Percentiles rank a stretch among this genome's conserved stretches.
Evolutionary conservation across 2,797 vertebrate genomes (phyloP).

Genomic region (Bothrops alternatus): DNA sequence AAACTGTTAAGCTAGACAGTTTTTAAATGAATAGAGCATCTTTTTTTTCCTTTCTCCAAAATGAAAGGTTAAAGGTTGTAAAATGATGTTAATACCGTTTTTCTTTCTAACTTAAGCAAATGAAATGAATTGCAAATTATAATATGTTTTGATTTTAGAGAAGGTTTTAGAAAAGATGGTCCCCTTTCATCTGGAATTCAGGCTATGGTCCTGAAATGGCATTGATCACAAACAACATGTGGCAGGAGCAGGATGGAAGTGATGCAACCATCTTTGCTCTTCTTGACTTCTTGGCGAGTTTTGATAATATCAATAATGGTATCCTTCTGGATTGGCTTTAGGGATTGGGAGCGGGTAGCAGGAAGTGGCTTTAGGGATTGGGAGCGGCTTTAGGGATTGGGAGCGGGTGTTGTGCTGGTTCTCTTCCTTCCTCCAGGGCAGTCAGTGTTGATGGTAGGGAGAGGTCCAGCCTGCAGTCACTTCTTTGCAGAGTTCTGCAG

Average conservation of each 20-base stretch:
- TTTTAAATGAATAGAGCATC: background rate
- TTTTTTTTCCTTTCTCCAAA: background rate
- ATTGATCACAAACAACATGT: background rate
- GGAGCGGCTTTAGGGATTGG: background rate
- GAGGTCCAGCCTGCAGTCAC: background rate
- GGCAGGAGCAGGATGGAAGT: background rate
- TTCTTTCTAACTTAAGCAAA: background rate
- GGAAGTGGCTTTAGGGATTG: background rate
- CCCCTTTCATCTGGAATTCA: background rate
- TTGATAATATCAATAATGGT: background rate
- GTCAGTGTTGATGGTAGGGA: background rate
- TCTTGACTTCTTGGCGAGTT: background rate
- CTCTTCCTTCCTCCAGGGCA: background rate
- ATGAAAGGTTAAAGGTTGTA: background rate
- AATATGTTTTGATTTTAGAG: background rate
- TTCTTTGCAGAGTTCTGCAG: background rate
- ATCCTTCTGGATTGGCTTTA: background rate
- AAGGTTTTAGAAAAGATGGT: background rate
- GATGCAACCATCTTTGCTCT: background rate
- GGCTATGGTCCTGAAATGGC: background rate
- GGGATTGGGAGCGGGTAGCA: background rate
- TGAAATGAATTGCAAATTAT: background rate
- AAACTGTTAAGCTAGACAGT: background rate
- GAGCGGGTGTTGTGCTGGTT: background rate
- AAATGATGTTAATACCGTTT: background rate